phyloP scores from a whole-genome alignment of 30 jellyfish, hydroid and myxozoan genomes.

The Hydractinia echinata region DNA sequence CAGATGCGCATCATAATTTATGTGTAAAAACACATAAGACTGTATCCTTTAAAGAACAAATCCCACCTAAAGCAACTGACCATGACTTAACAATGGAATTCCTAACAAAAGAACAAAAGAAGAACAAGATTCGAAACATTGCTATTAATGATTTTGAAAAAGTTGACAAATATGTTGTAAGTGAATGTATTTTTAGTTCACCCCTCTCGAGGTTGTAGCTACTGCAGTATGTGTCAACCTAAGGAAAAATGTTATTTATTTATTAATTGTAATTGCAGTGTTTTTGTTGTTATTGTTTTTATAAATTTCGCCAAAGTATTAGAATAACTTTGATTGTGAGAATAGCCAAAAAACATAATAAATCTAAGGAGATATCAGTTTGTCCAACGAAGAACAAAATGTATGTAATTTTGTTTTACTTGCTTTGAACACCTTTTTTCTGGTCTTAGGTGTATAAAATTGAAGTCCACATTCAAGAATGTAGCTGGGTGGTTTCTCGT shows the following conservation, averaged over 20 bases:
- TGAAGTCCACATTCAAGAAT: constrained; percentile 62
- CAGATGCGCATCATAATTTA: not conserved
- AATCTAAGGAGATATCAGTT: no score
- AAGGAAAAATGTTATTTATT: no score
- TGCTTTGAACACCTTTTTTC: not conserved
- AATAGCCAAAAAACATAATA: no score
- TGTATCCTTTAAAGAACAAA: not conserved
- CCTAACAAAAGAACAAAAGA: not conserved
- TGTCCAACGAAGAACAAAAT: no score
- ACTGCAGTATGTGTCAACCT: no score
- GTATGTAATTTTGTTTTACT: not conserved
- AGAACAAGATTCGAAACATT: constrained; percentile 18
- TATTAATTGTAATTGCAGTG: no score
- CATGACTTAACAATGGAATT: constrained; percentile 11
- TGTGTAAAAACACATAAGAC: not conserved
- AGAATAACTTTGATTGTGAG: no score
- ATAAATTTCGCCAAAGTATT: no score
- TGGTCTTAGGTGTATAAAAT: constrained; percentile 59
- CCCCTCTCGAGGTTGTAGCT: no score
- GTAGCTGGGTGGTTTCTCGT: constrained; percentile 60
- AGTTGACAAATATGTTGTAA: constrained; percentile 59
- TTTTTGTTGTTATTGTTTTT: no score
- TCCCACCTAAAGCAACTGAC: not conserved
- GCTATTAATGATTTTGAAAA: constrained; percentile 42
- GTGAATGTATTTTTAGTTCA: constrained; percentile 18